A percentile compares a stretch with the other conserved stretches of the same genome.
Conservation (phyloP, 1,140 invertebrate species). For the Chrysomallon squamiferum region DNA sequence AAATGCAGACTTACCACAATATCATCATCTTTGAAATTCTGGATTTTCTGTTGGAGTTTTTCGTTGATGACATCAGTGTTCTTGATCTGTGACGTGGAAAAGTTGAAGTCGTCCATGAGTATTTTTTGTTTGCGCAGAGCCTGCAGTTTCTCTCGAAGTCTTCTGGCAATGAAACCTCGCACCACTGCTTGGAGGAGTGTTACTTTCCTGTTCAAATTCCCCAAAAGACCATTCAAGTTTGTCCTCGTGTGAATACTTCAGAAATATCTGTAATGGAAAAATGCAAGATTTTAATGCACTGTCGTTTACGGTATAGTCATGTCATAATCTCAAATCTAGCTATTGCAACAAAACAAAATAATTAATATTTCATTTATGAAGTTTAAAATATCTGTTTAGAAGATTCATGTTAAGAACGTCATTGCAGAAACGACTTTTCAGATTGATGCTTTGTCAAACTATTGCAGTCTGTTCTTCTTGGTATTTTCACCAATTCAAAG, state of each 20-base stretch:
- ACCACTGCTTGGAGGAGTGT: conserved; percentile 23
- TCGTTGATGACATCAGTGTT: conserved; percentile 10
- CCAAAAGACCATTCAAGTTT: conserved; percentile 14
- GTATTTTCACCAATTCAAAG: no score
- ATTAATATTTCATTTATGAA: no score
- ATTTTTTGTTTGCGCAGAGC: conserved; percentile 2
- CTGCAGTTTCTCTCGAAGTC: conserved; percentile 13
- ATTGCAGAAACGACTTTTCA: no score
- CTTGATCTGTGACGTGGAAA: conserved; percentile 5
- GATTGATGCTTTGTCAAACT: no score
- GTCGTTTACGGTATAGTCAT: no score
- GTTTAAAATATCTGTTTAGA: no score
- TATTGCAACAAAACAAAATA: no score
- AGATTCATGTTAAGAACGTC: no score
- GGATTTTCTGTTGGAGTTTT: conserved; percentile 9
- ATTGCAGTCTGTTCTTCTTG: no score
- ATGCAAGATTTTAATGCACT: background rate
- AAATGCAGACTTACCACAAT: conserved; percentile 9
- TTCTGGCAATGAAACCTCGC: conserved; percentile 26
- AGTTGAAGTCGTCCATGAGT: background rate
- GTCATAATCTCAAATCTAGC: no score
- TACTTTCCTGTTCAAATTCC: conserved; percentile 20
- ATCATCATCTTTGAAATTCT: conserved; percentile 4
- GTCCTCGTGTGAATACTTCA: conserved; percentile 25
- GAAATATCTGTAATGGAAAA: conserved; percentile 24